Conservation (phyloP, 2,888 invertebrate genomes). For the Metopia argyrocephala region DNA sequence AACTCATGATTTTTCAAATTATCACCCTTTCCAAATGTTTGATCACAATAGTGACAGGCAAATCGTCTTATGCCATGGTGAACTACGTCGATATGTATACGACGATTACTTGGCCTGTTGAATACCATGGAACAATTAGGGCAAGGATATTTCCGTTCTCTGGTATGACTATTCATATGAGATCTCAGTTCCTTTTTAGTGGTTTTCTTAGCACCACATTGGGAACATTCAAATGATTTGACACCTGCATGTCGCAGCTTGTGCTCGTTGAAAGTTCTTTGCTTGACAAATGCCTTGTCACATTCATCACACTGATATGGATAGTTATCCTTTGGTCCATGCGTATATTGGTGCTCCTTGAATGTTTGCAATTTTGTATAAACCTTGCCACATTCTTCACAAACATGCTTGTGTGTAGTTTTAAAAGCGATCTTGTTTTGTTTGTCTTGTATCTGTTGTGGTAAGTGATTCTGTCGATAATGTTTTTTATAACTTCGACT, state of each 20-base stretch:
- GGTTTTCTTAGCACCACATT: constrained; percentile 70
- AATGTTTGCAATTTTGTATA: constrained; percentile 64
- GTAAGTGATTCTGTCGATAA: constrained; percentile 58
- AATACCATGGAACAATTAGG: constrained; percentile 67
- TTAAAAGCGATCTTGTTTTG: constrained; percentile 9
- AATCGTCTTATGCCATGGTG: constrained; percentile 68
- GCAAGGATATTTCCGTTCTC: constrained; percentile 68
- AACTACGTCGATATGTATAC: constrained; percentile 68
- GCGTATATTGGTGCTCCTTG: constrained; percentile 68
- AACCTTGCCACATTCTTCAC: constrained; percentile 69
- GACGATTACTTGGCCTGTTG: constrained; percentile 67
- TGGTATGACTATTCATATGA: constrained; percentile 71
- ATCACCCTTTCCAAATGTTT: constrained; percentile 69
- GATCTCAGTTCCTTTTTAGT: constrained; percentile 65
- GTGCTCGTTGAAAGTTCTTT: constrained; percentile 69
- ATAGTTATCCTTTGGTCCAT: constrained; percentile 65
- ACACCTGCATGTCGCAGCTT: constrained; percentile 69
- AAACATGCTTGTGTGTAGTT: constrained; percentile 52
- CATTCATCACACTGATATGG: constrained; percentile 72
- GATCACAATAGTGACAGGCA: constrained; percentile 68
- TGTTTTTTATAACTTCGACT: constrained; percentile 55
- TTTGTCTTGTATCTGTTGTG: neutral
- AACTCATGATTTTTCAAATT: constrained; percentile 71
- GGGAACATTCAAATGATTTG: constrained; percentile 69
- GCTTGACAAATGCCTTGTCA: constrained; percentile 69